A percentile compares a stretch with the other conserved stretches of the same genome.
phyloP scores from a whole-genome alignment of 2,113 vertebrate species.

The Taxidea taxus region DNA sequence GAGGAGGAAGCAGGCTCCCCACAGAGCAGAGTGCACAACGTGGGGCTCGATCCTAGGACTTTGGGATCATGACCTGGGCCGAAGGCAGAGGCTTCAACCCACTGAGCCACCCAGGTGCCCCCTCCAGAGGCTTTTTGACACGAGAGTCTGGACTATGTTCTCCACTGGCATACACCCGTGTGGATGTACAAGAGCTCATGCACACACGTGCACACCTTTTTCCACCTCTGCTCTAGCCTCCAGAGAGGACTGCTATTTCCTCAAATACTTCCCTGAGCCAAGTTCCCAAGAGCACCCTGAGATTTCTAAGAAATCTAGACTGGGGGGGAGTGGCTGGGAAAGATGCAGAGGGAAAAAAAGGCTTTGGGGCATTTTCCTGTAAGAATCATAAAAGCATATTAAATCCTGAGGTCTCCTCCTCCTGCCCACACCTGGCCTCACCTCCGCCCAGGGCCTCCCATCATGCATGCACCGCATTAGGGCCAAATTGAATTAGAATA shows the following conservation, averaged over 20 bases:
- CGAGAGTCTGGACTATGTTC: neutral
- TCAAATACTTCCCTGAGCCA: neutral
- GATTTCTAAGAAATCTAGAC: constrained; percentile 11
- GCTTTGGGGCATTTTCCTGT: neutral
- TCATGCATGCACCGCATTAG: constrained; percentile 18
- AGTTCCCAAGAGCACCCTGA: neutral
- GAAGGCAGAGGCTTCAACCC: no score
- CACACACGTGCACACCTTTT: neutral
- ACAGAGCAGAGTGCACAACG: no score
- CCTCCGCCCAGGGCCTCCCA: constrained; percentile 20
- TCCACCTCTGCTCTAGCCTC: neutral
- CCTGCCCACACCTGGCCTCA: neutral
- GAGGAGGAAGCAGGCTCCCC: no score
- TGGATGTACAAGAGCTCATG: neutral
- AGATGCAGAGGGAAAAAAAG: neutral
- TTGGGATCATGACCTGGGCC: no score
- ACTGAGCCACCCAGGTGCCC: no score
- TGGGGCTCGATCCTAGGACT: no score
- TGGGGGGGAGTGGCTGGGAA: neutral
- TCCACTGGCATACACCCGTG: neutral
- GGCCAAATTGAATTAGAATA: constrained; percentile 76
- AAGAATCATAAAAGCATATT: neutral
- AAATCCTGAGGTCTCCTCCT: neutral
- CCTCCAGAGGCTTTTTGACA: neutral
- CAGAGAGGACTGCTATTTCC: neutral